phyloP scores from a whole-genome alignment of 2,888 invertebrate genomes.

The Bibio marci region DNA sequence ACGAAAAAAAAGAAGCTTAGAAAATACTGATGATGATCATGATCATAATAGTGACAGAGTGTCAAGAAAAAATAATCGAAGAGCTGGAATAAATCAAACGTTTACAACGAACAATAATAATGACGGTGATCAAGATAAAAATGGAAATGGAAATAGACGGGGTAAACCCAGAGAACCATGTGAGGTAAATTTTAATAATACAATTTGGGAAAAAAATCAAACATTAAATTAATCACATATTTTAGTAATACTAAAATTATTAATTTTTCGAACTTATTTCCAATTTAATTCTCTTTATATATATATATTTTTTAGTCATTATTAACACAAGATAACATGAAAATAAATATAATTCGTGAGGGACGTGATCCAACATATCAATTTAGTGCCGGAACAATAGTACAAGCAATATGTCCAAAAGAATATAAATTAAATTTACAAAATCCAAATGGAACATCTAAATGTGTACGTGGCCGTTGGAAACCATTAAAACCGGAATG shows the following conservation, averaged over 20 bases:
- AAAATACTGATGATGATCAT: slow-evolving; percentile 5
- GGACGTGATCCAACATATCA: slow-evolving; percentile 53
- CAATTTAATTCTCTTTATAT: no score
- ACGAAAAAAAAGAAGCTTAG: slow-evolving; percentile 13
- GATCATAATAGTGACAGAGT: not conserved
- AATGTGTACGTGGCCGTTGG: slow-evolving; percentile 74
- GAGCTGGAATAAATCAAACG: not conserved
- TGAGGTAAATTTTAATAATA: slow-evolving; percentile 28
- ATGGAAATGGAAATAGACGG: slow-evolving; percentile 6
- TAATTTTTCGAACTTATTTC: no score
- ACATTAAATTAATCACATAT: no score
- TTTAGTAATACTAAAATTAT: no score
- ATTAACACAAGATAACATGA: slow-evolving; percentile 44
- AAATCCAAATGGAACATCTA: slow-evolving; percentile 52
- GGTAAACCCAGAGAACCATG: slow-evolving; percentile 43
- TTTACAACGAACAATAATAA: slow-evolving; percentile 1
- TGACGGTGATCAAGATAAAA: slow-evolving; percentile 4
- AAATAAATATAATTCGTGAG: slow-evolving; percentile 50
- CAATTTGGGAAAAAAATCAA: no score
- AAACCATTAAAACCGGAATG: slow-evolving; percentile 67
- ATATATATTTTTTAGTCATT: slow-evolving; percentile 23
- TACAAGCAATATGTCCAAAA: slow-evolving; percentile 57
- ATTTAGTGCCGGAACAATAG: slow-evolving; percentile 58
- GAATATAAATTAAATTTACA: slow-evolving; percentile 61
- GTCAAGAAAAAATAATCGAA: not conserved